phyloP scores from a whole-genome alignment of 2,113 vertebrate genomes.

The Esox niger region DNA sequence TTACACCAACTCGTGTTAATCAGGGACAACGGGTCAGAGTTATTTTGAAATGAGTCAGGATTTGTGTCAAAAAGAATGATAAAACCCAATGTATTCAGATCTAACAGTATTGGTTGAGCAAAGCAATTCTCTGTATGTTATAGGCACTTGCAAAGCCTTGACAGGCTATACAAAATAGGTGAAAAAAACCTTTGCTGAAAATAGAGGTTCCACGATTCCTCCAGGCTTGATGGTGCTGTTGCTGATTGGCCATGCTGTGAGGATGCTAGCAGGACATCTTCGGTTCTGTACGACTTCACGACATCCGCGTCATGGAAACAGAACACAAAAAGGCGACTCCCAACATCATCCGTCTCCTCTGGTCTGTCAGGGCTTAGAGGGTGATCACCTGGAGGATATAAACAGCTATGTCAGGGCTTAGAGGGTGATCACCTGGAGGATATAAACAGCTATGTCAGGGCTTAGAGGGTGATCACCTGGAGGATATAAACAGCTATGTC shows the following conservation, averaged over 20 bases:
- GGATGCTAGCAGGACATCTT: background rate
- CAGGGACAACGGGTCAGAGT: no score
- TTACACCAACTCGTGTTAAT: no score
- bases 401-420: no score
- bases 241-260: constrained; percentile 13
- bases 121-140: no score
- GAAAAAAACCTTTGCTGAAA: constrained; percentile 59
- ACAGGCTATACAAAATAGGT: background rate
- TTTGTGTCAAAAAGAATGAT: background rate
- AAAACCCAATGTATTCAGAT: background rate
- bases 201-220: constrained; percentile 55
- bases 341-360: background rate
- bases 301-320: constrained; percentile 39
- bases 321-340: constrained; percentile 56
- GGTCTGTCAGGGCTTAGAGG: constrained; percentile 1
- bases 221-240: constrained; percentile 15
- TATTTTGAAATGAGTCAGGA: background rate
- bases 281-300: constrained; percentile 26
- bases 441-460: no score
- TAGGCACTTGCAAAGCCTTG: no score
- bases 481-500: no score
- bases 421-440: no score
- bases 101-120: no score
- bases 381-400: constrained; percentile 45
- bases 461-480: no score